These are phyloP conservation scores for Plecotus auritus DNA, from an alignment of 2,113 vertebrate genomes.

Conservation along the genomic window DNA sequence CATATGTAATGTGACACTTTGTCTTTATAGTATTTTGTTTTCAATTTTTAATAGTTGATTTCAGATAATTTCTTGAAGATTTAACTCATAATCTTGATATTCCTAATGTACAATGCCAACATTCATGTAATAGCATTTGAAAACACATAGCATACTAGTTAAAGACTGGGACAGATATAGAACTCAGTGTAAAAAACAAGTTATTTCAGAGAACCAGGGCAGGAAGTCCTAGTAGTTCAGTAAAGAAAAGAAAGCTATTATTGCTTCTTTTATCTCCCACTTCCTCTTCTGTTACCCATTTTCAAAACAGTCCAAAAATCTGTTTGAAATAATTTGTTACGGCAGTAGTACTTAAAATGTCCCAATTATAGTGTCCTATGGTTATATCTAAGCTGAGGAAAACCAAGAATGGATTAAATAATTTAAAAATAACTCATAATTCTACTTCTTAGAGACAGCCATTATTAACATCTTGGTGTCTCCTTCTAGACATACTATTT, in stretches of 20 bases:
- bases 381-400: slow-evolving; percentile 11
- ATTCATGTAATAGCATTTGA: not conserved
- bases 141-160: not conserved
- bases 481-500: not conserved
- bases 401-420: slow-evolving; percentile 28
- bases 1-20: not conserved
- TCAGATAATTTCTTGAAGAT: not conserved
- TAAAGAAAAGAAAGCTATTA: slow-evolving; percentile 61
- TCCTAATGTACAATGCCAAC: not conserved
- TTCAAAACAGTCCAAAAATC: slow-evolving; percentile 55
- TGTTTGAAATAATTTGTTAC: slow-evolving; percentile 39
- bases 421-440: slow-evolving; percentile 36
- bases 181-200: not conserved
- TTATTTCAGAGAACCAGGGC: slow-evolving; percentile 63
- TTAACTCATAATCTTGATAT: not conserved
- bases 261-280: slow-evolving; percentile 67
- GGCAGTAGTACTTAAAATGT: not conserved
- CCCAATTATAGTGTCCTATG: not conserved
- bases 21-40: slow-evolving; percentile 6
- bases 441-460: not conserved
- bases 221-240: slow-evolving; percentile 67
- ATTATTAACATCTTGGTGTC: not conserved
- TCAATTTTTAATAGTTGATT: not conserved
- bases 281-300: slow-evolving; percentile 64
- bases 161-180: slow-evolving; percentile 1